These are phyloP conservation scores for Temnopleurus reevesii DNA, from an alignment of 53 echinoderm and acorn worm species.

Conservation along the genomic window DNA sequence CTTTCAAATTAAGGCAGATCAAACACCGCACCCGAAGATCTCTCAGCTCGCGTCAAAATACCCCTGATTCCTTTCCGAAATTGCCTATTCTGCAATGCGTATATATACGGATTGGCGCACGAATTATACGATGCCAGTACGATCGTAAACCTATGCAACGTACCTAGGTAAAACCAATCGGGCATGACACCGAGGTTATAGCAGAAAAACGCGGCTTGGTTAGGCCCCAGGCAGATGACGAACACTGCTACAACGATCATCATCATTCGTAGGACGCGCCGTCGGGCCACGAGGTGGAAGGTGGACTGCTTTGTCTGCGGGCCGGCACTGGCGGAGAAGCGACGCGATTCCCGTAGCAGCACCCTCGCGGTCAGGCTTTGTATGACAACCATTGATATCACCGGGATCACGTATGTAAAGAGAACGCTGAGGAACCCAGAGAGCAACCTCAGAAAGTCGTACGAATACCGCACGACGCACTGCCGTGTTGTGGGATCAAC, in stretches of 20 bases:
- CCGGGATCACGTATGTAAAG: not conserved
- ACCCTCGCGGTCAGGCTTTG: not conserved
- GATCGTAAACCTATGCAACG: not conserved
- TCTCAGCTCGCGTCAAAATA: not conserved
- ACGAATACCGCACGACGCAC: not conserved
- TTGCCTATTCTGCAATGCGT: not conserved
- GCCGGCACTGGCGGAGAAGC: not conserved
- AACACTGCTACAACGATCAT: not conserved
- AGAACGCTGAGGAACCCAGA: not conserved
- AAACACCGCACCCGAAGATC: too few species aligned
- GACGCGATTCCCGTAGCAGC: not conserved
- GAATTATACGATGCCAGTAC: not conserved
- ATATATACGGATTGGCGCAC: not conserved
- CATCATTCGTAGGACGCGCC: not conserved
- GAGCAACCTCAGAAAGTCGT: not conserved
- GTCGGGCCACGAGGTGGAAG: not conserved
- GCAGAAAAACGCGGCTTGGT: not conserved
- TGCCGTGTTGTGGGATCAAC: not conserved
- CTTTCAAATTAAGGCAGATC: too few species aligned
- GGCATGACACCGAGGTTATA: not conserved
- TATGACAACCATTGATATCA: not conserved
- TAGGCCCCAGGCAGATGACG: not conserved
- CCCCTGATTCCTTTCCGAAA: not conserved
- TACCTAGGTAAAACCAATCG: not conserved
- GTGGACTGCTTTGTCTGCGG: not conserved